phyloP scores from a whole-genome alignment of 2,888 invertebrate genomes.

The Agrochola litura region DNA sequence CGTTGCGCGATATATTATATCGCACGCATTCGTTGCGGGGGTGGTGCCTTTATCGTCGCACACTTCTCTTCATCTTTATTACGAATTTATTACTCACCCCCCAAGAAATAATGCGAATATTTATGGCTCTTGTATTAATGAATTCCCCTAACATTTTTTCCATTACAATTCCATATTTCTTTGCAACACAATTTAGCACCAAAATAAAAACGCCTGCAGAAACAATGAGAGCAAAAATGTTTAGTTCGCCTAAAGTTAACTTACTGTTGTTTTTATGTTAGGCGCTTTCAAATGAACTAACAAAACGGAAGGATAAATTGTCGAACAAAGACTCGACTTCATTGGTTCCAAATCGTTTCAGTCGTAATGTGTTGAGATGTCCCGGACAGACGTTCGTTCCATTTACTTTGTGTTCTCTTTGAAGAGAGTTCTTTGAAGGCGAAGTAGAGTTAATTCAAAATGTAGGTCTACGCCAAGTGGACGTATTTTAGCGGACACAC shows the following conservation, averaged over 20 bases:
- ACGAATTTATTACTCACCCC: conserved; percentile 81
- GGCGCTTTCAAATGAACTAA: conserved; percentile 71
- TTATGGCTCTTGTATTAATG: conserved; percentile 83
- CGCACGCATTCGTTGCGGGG: conserved; percentile 64
- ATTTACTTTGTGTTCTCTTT: conserved; percentile 73
- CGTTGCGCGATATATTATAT: conserved; percentile 71
- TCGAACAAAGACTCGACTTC: conserved; percentile 69
- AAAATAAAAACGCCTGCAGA: conserved; percentile 71
- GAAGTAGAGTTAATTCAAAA: conserved; percentile 63
- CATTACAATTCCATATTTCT: conserved; percentile 56
- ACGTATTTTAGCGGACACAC: conserved; percentile 57
- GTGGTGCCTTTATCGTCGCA: conserved; percentile 78
- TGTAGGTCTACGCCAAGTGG: conserved; percentile 63
- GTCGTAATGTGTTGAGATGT: conserved; percentile 72
- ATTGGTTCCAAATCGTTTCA: conserved; percentile 66
- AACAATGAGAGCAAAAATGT: conserved; percentile 71
- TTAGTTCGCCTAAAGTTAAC: conserved; percentile 29
- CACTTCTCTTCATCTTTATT: conserved; percentile 79
- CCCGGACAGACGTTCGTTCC: conserved; percentile 68
- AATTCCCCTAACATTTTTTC: conserved; percentile 70
- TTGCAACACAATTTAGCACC: conserved; percentile 59
- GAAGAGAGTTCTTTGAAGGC: conserved; percentile 60
- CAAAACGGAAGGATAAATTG: conserved; percentile 69
- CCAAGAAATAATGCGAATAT: conserved; percentile 79
- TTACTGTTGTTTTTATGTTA: conserved; percentile 74